Percentiles rank a stretch among this genome's conserved stretches.
These are phyloP conservation scores for Cladopsammia gracilis DNA, from an alignment of 64 coral and sea anemone species.

Conservation along the genomic window DNA sequence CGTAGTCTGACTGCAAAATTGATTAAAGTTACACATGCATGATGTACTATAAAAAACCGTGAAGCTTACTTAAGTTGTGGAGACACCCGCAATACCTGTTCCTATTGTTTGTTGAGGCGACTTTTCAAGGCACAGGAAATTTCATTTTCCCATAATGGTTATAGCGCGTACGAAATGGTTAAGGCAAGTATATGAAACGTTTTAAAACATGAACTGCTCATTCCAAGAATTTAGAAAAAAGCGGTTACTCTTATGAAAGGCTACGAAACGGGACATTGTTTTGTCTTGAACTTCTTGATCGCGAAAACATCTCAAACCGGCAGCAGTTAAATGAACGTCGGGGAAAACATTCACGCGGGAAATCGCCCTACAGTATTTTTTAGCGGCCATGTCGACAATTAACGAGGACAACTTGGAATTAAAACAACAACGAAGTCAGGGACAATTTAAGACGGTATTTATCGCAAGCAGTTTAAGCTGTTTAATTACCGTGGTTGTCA, in stretches of 20 bases:
- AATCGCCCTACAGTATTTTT: background rate
- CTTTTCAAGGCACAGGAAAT: background rate
- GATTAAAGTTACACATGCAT: too few relatives aligned
- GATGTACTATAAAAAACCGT: too few relatives aligned
- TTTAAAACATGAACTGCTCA: background rate
- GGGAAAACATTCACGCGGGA: background rate
- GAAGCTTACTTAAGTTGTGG: too few relatives aligned
- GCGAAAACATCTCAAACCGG: background rate
- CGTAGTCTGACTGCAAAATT: too few relatives aligned
- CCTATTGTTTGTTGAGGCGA: background rate
- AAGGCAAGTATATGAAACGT: background rate
- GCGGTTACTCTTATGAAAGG: background rate
- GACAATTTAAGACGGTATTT: constrained; percentile 62
- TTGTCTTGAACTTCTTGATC: background rate
- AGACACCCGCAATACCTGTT: constrained; percentile 8
- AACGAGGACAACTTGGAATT: background rate
- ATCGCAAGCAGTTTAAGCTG: constrained; percentile 83
- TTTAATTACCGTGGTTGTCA: constrained; percentile 73
- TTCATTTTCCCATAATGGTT: background rate
- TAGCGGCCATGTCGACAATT: background rate
- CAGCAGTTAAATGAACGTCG: background rate
- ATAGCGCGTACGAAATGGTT: background rate
- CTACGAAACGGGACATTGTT: background rate
- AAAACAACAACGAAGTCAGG: constrained; percentile 6
- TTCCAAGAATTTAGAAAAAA: background rate